A percentile compares a stretch with the other conserved stretches of the same genome.
Evolutionary conservation across 2,113 vertebrate genomes (phyloP).

Genomic region (Solea solea): DNA sequence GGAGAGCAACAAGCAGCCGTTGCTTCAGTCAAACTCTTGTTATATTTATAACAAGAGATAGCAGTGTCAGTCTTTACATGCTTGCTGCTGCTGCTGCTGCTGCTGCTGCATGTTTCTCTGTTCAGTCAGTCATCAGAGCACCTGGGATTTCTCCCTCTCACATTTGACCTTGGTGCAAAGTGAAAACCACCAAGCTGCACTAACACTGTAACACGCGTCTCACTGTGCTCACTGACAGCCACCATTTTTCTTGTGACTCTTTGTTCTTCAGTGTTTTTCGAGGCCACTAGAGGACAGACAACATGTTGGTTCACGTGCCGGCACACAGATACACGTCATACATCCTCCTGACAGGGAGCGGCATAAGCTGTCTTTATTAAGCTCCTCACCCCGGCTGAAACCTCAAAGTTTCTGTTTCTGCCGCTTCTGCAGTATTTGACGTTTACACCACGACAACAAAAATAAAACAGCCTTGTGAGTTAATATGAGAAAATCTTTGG

Average conservation of each 20-base stretch:
- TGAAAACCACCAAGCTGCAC: constrained; percentile 53
- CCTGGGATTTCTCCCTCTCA: constrained; percentile 57
- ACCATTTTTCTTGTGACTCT: constrained; percentile 4
- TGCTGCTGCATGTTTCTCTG: constrained; percentile 43
- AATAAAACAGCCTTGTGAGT: background rate
- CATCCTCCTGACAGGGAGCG: background rate
- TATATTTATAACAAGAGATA: constrained; percentile 68
- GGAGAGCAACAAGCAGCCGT: constrained; percentile 69
- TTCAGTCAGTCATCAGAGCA: constrained; percentile 37
- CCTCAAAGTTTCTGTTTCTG: background rate
- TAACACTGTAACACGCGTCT: constrained; percentile 34
- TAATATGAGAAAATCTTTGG: background rate
- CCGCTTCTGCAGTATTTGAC: background rate
- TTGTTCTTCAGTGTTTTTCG: background rate
- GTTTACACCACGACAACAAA: background rate
- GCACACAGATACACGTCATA: background rate
- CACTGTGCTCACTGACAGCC: constrained; percentile 20
- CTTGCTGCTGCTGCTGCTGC: constrained; percentile 43
- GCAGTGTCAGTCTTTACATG: constrained; percentile 43
- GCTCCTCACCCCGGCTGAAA: background rate
- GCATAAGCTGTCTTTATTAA: background rate
- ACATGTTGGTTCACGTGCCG: background rate
- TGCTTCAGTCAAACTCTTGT: constrained; percentile 67
- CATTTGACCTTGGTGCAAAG: constrained; percentile 71
- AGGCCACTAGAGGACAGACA: constrained; percentile 52